Evolutionary conservation across 2,888 invertebrate species (phyloP).

Genomic region (Amblyteles armatorius): DNA sequence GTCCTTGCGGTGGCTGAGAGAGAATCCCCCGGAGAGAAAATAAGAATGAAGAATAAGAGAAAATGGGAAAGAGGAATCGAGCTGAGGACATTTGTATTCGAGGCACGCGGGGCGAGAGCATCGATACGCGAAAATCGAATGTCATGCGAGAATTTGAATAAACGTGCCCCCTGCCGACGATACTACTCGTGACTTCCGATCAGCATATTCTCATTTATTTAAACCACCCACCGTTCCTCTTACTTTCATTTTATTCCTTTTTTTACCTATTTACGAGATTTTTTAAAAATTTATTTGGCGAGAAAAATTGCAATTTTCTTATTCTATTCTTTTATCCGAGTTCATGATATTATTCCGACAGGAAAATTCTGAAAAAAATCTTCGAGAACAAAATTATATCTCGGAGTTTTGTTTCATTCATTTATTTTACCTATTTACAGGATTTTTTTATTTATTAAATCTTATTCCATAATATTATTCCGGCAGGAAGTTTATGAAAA

Average conservation of each 20-base stretch:
- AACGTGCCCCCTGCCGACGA: conserved; percentile 66
- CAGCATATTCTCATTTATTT: conserved; percentile 65
- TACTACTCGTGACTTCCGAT: conserved; percentile 54
- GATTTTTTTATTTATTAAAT: too few relatives aligned
- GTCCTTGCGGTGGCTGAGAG: conserved; percentile 43
- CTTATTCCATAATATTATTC: too few relatives aligned
- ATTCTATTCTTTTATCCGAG: background rate
- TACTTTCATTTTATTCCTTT: conserved; percentile 43
- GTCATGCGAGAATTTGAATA: conserved; percentile 77
- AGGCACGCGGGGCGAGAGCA: conserved; percentile 57
- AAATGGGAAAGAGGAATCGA: conserved; percentile 49
- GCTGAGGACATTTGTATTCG: conserved; percentile 62
- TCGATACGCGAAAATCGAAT: conserved; percentile 77
- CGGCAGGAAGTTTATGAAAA: too few relatives aligned
- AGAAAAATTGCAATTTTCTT: background rate
- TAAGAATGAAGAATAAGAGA: conserved; percentile 56
- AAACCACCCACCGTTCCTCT: conserved; percentile 16
- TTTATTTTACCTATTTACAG: too few relatives aligned
- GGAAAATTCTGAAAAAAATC: too few relatives aligned
- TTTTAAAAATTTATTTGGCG: background rate
- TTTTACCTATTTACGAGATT: conserved; percentile 26
- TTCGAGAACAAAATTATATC: too few relatives aligned
- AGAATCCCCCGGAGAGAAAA: conserved; percentile 61
- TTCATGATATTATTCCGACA: too few relatives aligned
- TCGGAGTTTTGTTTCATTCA: too few relatives aligned